Evolutionary conservation across 2,797 vertebrate species (phyloP), one percentile per base, ranked within the genome.

Genomic region (Gadopsis marmoratus): DNA sequence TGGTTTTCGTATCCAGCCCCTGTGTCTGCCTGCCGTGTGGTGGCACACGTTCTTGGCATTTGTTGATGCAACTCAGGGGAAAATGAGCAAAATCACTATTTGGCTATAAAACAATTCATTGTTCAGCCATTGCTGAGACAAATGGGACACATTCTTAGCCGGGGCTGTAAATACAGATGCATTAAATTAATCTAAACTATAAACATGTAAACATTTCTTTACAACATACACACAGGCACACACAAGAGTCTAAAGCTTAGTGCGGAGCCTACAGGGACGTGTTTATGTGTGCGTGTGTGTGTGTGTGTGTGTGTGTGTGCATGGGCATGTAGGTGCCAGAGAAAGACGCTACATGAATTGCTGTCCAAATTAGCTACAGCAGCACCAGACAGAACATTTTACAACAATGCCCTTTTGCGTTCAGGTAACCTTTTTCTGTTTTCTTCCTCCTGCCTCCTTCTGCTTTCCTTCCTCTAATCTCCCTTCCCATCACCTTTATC

Each of bases 131-230:
- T 11, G 16, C n/a, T 75, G 31, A 61, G 54, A 82, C 47, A 67
- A 80, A 43, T 31, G 26, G 35, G 45, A 84, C 26, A 26, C 26
- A 19, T 69, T 74, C 35, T 48, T 79, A 58, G 81, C 69, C 16
- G 14, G 17, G 59, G 17, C 47, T 31, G 53, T 77, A 64, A 84
- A 78, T 78, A 81, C 8, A 63, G 66, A 86, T 79, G 71, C 62
- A 16, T 12, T 5, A 35, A 6, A 13, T 50, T 72, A 71, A 74
- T 80, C 43, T 68, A 58, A 81, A 56, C 26, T 79, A 58, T 74
- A 67, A 83, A 83, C 59, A 74, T 68, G 68, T 45, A 53, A 79
- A 82, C 35, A 71, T 59, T n/a, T 75, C n/a, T 78, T 71, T 39
- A 41, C 7, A 19, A 33, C 35, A 54, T 17, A 58, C 7, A 55